These are phyloP conservation scores for Operophtera brumata DNA, from an alignment of 2,888 invertebrate genomes.

Conservation along the genomic window DNA sequence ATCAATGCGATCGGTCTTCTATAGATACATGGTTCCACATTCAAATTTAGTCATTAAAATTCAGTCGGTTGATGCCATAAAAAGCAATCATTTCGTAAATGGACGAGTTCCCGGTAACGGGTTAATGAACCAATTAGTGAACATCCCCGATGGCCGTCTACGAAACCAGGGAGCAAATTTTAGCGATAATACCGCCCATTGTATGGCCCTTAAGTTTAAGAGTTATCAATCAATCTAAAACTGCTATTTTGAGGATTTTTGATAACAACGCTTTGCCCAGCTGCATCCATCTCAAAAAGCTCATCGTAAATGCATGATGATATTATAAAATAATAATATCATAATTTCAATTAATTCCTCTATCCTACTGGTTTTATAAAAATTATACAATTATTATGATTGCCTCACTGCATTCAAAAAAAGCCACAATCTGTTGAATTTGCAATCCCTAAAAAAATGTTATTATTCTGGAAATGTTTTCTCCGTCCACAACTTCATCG, in stretches of 20 bases:
- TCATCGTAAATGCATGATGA: too few relatives aligned
- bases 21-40: slow-evolving; percentile 4
- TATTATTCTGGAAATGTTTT: background rate
- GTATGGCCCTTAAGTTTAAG: too few relatives aligned
- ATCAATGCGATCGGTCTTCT: background rate
- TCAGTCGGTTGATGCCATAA: slow-evolving; percentile 16
- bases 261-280: too few relatives aligned
- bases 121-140: slow-evolving; percentile 45
- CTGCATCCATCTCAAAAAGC: too few relatives aligned
- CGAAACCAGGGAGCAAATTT: background rate
- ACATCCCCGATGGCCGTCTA: slow-evolving; percentile 33
- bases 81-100: slow-evolving; percentile 22
- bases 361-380: too few relatives aligned
- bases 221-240: too few relatives aligned
- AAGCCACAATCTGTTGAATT: background rate
- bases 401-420: too few relatives aligned
- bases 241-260: too few relatives aligned
- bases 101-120: slow-evolving; percentile 34
- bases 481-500: background rate
- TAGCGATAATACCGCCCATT: too few relatives aligned
- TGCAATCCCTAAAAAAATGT: background rate
- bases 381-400: too few relatives aligned
- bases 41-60: slow-evolving; percentile 27
- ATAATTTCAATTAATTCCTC: too few relatives aligned
- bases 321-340: too few relatives aligned